These are phyloP conservation scores for Amphipyra tragopoginis DNA, from an alignment of 2,888 invertebrate genomes.

Conservation along the genomic window DNA sequence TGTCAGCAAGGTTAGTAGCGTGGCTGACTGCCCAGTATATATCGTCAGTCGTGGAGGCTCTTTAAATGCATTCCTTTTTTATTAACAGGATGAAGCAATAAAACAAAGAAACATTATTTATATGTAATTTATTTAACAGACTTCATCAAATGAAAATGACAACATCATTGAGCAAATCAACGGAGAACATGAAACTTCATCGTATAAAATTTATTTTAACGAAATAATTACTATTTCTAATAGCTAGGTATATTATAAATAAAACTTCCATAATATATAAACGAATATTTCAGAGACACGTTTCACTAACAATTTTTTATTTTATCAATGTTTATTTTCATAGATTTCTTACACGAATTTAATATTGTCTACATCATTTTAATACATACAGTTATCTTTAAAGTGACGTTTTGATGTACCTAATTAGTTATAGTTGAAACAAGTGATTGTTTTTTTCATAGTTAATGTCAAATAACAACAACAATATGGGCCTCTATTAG, in stretches of 20 bases:
- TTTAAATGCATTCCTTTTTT: too few relatives aligned
- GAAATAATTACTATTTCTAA: conserved; percentile 74
- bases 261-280: conserved; percentile 58
- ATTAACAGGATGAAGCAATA: conserved; percentile 1
- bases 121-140: conserved; percentile 84
- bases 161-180: conserved; percentile 86
- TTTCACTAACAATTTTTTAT: conserved; percentile 56
- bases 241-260: conserved; percentile 67
- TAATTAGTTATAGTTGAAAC: conserved; percentile 3
- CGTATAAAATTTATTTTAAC: conserved; percentile 85
- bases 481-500: too few relatives aligned
- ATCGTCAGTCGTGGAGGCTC: too few relatives aligned
- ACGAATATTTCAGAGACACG: conserved; percentile 64
- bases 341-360: conserved; percentile 76
- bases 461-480: too few relatives aligned
- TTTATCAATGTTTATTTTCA: conserved; percentile 59
- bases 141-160: conserved; percentile 80
- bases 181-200: conserved; percentile 77
- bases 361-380: conserved; percentile 83
- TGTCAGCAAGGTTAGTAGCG: too few relatives aligned
- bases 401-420: conserved; percentile 26
- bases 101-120: conserved; percentile 46
- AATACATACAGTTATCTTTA: conserved; percentile 59
- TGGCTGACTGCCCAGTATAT: too few relatives aligned
- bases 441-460: conserved; percentile 7